phyloP scores from a whole-genome alignment of 2,113 vertebrate species.

The Psophia crepitans region DNA sequence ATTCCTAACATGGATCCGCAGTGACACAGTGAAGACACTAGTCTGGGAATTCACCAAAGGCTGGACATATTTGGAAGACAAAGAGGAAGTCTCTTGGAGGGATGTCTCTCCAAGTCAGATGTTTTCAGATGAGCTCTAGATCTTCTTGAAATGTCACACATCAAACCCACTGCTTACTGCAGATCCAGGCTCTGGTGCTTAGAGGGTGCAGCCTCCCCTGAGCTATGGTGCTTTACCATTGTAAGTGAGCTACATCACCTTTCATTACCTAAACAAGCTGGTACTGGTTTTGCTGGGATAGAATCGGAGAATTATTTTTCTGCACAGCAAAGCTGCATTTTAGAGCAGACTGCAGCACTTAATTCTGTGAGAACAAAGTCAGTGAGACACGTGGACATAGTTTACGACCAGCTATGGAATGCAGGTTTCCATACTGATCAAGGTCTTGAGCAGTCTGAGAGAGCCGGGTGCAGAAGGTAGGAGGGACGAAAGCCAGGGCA shows the following conservation, averaged over 20 bases:
- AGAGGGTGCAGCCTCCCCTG: not conserved
- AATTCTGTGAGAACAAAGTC: too few species aligned
- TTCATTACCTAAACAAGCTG: not conserved
- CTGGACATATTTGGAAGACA: conserved; percentile 36
- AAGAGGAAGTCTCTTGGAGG: not conserved
- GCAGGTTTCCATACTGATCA: too few species aligned
- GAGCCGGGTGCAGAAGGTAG: too few species aligned
- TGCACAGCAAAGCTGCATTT: too few species aligned
- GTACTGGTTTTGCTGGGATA: too few species aligned
- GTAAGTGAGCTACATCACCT: not conserved
- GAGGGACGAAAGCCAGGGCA: too few species aligned
- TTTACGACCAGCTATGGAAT: too few species aligned
- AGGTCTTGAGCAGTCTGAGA: too few species aligned
- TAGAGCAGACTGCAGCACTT: too few species aligned
- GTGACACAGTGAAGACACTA: not conserved
- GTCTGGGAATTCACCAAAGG: conserved; percentile 1
- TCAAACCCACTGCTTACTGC: not conserved
- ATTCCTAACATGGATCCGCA: conserved; percentile 46
- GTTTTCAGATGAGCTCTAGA: not conserved
- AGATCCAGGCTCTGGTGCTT: not conserved
- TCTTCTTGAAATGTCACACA: not conserved
- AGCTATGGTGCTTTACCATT: not conserved
- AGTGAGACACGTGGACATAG: too few species aligned
- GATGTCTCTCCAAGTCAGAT: not conserved
- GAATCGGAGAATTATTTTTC: too few species aligned